Conservation (phyloP, 2,888 invertebrate genomes). For the Acanthosepion pharaonis region DNA sequence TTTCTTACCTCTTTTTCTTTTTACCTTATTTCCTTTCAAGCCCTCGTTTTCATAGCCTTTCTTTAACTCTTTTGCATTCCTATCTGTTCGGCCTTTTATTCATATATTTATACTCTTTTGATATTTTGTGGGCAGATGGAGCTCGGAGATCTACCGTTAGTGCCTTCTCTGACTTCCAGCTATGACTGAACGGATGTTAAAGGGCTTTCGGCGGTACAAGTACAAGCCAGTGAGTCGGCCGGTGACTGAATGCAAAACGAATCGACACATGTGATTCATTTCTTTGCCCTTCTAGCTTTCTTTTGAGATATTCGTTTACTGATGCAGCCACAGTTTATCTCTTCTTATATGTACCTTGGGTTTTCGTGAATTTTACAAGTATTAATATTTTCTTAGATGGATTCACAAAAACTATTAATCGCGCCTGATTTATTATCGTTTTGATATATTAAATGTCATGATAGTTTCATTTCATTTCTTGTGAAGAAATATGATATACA, state of each 20-base stretch:
- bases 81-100: not conserved
- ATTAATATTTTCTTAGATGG: too few species aligned
- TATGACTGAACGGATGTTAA: not conserved
- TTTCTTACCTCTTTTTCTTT: not conserved
- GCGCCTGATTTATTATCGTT: too few species aligned
- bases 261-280: not conserved
- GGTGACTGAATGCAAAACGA: not conserved
- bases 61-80: not conserved
- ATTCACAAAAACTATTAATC: too few species aligned
- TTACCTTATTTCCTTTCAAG: not conserved
- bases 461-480: too few species aligned
- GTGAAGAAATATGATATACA: too few species aligned
- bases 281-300: not conserved
- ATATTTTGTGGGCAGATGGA: not conserved
- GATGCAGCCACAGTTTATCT: not conserved
- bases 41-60: not conserved
- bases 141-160: too few species aligned
- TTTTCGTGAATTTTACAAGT: too few species aligned
- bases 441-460: too few species aligned
- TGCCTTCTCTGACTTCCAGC: not conserved
- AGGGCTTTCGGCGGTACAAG: slow-evolving; percentile 33
- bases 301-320: not conserved
- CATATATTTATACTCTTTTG: not conserved
- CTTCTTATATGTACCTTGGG: not conserved
- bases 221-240: not conserved